phyloP scores from a whole-genome alignment of 2,888 invertebrate species.

The Lasius fuliginosus region DNA sequence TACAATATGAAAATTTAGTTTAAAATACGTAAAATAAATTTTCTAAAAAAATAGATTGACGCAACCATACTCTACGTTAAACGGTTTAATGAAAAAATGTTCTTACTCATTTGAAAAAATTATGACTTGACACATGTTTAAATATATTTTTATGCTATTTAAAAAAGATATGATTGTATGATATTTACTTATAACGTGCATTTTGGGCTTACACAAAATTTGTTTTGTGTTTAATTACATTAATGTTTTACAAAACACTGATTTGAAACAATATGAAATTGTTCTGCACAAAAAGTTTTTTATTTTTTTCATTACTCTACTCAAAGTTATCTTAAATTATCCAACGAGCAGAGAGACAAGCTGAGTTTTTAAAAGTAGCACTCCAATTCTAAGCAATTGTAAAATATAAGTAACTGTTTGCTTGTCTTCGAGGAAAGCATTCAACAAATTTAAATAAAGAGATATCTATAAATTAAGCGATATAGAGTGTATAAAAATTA shows the following conservation, averaged over 20 bases:
- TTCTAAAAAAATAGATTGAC: not conserved
- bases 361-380: not conserved
- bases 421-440: not conserved
- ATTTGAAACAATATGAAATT: not conserved
- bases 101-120: no score
- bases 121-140: not conserved
- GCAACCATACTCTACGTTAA: not conserved
- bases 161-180: not conserved
- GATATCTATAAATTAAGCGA: not conserved
- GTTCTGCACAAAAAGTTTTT: not conserved
- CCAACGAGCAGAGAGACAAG: not conserved
- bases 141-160: not conserved
- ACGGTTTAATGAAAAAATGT: not conserved
- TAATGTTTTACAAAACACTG: no score
- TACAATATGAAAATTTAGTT: not conserved
- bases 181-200: not conserved
- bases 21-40: not conserved
- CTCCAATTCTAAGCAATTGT: not conserved
- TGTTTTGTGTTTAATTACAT: not conserved
- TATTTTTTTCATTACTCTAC: not conserved
- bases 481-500: not conserved
- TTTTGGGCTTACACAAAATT: not conserved
- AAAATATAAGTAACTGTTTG: not conserved
- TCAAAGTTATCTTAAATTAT: not conserved
- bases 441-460: conserved; percentile 13